These are phyloP conservation scores for Metopolophium dirhodum DNA, from an alignment of 1,140 invertebrate genomes.

Conservation along the genomic window DNA sequence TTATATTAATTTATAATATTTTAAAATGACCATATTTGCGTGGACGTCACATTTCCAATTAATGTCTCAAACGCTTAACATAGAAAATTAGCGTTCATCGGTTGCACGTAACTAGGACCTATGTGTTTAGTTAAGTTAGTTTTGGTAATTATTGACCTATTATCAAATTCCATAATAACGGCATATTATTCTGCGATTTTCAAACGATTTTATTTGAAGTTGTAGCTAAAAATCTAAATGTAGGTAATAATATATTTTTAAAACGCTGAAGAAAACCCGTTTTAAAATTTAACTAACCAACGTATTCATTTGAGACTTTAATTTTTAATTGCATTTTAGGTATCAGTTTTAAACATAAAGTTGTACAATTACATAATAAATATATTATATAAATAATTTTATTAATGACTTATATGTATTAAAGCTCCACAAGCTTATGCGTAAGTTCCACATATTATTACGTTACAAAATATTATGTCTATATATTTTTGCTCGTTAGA, in stretches of 20 bases:
- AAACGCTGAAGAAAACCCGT: neutral
- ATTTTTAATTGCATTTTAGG: neutral
- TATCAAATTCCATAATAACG: too few relatives aligned
- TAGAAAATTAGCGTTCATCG: too few relatives aligned
- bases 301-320: neutral
- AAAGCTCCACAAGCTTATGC: too few relatives aligned
- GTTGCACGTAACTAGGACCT: too few relatives aligned
- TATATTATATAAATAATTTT: neutral
- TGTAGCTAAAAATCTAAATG: neutral
- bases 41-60: too few relatives aligned
- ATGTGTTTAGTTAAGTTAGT: too few relatives aligned
- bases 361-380: neutral
- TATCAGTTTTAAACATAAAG: neutral
- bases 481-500: neutral
- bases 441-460: neutral
- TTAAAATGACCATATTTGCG: too few relatives aligned
- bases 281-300: neutral
- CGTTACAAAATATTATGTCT: neutral
- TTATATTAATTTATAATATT: too few relatives aligned
- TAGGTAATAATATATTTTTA: neutral
- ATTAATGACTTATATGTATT: neutral
- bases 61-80: too few relatives aligned
- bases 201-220: neutral
- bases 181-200: neutral
- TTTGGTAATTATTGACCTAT: too few relatives aligned